These are phyloP conservation scores for Pampus argenteus DNA, from an alignment of 2,797 vertebrate genomes.

Conservation along the genomic window DNA sequence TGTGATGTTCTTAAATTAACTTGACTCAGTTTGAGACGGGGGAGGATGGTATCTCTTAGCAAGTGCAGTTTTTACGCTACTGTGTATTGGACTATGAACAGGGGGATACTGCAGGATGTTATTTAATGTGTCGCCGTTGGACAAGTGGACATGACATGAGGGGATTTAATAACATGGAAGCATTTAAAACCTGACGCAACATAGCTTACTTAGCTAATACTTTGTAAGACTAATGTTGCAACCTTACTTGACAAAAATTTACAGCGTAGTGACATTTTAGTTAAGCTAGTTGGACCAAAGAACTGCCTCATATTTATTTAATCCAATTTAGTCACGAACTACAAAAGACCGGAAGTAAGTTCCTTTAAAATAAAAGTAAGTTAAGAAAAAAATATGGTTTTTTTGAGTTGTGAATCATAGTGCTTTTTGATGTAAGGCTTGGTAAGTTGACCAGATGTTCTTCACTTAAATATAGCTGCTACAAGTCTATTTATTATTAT, in stretches of 20 bases:
- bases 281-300: background rate
- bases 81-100: background rate
- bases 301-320: background rate
- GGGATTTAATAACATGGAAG: background rate
- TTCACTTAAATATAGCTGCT: background rate
- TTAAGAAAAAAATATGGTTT: background rate
- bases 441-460: background rate
- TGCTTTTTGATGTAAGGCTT: background rate
- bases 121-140: too few relatives aligned
- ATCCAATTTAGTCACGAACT: background rate
- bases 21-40: background rate
- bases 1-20: background rate
- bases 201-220: background rate
- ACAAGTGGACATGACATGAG: background rate
- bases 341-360: background rate
- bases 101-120: too few relatives aligned
- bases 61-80: background rate
- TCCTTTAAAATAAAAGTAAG: slow-evolving; percentile 43
- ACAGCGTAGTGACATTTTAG: background rate
- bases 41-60: background rate
- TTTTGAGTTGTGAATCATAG: too few relatives aligned
- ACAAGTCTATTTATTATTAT: background rate
- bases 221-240: background rate
- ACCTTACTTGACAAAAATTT: background rate
- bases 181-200: background rate